These are phyloP conservation scores for Pantelozetes paolii DNA, from an alignment of 2,888 invertebrate species.

Conservation along the genomic window DNA sequence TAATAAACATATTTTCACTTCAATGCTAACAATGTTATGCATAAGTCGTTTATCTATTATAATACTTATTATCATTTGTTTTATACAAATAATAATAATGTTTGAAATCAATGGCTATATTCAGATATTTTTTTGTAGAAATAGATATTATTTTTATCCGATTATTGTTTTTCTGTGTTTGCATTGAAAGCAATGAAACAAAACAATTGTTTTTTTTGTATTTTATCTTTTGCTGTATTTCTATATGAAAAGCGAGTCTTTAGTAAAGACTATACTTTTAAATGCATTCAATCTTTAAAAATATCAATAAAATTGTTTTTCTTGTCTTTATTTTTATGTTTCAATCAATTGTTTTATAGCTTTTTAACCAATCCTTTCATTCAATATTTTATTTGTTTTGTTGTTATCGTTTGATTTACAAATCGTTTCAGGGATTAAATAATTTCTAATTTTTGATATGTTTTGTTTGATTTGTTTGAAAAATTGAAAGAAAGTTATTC, in stretches of 20 bases:
- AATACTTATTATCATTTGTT: background rate
- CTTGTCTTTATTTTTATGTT: too few relatives aligned
- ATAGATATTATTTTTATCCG: background rate
- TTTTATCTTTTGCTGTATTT: too few relatives aligned
- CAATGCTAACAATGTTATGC: background rate
- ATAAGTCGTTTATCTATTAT: background rate
- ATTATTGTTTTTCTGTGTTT: too few relatives aligned
- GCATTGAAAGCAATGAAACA: too few relatives aligned
- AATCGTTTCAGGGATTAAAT: background rate
- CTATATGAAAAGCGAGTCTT: too few relatives aligned
- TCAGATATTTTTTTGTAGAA: background rate
- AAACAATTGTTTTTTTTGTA: too few relatives aligned
- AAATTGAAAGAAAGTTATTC: conserved; percentile 15
- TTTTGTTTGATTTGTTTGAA: background rate
- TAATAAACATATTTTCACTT: conserved; percentile 3
- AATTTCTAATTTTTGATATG: conserved; percentile 6
- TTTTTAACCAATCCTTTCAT: background rate
- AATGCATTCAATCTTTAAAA: too few relatives aligned
- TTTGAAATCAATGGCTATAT: background rate
- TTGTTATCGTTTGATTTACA: background rate
- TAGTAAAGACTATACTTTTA: too few relatives aligned
- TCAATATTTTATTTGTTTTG: background rate
- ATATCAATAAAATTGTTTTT: too few relatives aligned
- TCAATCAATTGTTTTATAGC: background rate
- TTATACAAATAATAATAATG: background rate